phyloP scores from a whole-genome alignment of 2,797 vertebrate species.

The Rallus crepitans region DNA sequence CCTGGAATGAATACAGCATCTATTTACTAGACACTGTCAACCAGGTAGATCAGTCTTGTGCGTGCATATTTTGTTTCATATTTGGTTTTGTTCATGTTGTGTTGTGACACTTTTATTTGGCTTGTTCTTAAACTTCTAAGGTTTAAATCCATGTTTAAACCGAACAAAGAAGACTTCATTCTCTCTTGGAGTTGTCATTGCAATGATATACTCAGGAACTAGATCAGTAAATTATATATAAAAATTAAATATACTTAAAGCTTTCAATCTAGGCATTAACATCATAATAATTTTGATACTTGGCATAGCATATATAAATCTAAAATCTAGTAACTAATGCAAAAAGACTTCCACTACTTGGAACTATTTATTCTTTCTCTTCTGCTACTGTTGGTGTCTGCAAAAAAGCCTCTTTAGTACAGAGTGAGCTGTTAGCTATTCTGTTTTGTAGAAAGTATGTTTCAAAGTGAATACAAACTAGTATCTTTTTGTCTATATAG shows the following conservation, averaged over 20 bases:
- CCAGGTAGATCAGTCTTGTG: conserved; percentile 81
- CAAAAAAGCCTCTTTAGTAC: not conserved
- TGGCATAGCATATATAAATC: not conserved
- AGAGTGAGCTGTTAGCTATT: not conserved
- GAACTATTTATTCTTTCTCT: not conserved
- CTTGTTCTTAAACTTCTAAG: not conserved
- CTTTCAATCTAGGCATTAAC: not conserved
- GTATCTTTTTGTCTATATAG: not conserved
- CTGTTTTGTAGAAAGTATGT: rapidly evolving
- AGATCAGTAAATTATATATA: not conserved
- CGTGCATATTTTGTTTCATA: not conserved
- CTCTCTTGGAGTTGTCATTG: not conserved
- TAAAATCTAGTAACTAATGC: not conserved
- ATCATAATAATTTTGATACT: not conserved
- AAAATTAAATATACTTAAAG: not conserved
- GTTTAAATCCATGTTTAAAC: not conserved
- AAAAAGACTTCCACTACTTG: not conserved
- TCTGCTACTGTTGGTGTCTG: not conserved
- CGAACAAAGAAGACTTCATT: not conserved
- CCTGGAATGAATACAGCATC: conserved; percentile 96
- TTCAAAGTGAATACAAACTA: not conserved
- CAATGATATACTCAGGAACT: not conserved
- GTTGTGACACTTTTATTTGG: not conserved
- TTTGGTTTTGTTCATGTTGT: not conserved
- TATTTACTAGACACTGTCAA: conserved; percentile 90